Conservation (phyloP, 1,140 invertebrate species). For the Drosophila willistoni region DNA sequence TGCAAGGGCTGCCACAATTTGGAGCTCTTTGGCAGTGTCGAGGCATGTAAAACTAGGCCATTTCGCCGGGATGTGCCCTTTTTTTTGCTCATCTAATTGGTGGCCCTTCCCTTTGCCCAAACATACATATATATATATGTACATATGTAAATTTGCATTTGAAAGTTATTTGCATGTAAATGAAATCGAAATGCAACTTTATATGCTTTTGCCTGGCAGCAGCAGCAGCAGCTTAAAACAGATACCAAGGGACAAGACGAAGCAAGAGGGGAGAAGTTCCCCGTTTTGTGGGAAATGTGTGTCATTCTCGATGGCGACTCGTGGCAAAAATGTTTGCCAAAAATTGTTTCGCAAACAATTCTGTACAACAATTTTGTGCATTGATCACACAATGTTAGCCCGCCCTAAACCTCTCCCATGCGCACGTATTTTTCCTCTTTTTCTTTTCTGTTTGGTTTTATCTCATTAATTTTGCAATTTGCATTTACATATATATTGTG, state of each 20-base stretch:
- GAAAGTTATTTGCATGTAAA: slow-evolving; percentile 50
- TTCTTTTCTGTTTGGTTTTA: neutral
- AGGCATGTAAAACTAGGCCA: slow-evolving; percentile 70
- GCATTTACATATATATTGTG: slow-evolving; percentile 17
- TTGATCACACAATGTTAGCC: slow-evolving; percentile 52
- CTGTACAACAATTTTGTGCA: slow-evolving; percentile 22
- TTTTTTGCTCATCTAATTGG: slow-evolving; percentile 51
- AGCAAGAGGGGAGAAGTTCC: neutral
- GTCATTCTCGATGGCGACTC: slow-evolving; percentile 46
- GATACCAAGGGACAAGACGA: neutral
- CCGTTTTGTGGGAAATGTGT: slow-evolving; percentile 15
- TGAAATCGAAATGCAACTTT: slow-evolving; percentile 68
- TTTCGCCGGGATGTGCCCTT: slow-evolving; percentile 65
- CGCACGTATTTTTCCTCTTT: slow-evolving; percentile 1
- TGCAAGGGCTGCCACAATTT: slow-evolving; percentile 68
- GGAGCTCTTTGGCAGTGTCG: slow-evolving; percentile 53
- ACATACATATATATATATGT: no score
- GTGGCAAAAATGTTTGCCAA: slow-evolving; percentile 61
- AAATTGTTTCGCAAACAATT: slow-evolving; percentile 71
- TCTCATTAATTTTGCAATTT: slow-evolving; percentile 48
- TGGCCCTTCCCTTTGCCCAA: slow-evolving; percentile 27
- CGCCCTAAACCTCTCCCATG: neutral
- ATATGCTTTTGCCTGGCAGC: slow-evolving; percentile 16
- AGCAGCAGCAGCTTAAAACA: no score
- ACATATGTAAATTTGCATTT: slow-evolving; percentile 3